Evolutionary conservation across 2,888 invertebrate species (phyloP).

Genomic region (Anthoptus insignis): DNA sequence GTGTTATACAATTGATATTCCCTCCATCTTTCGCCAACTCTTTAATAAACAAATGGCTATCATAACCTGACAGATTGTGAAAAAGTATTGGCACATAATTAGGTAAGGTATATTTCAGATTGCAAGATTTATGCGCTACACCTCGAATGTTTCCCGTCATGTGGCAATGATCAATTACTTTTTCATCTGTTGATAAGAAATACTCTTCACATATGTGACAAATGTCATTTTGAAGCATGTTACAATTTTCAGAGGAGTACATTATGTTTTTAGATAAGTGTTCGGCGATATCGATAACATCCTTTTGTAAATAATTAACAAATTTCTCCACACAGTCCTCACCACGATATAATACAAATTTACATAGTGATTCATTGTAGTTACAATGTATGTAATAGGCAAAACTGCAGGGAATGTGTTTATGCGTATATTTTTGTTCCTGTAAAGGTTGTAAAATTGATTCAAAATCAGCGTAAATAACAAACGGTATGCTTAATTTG

Average conservation of each 20-base stretch:
- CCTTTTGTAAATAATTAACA: neutral
- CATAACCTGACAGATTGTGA: neutral
- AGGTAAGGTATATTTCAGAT: neutral
- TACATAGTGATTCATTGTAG: neutral
- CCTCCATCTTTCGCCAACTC: neutral
- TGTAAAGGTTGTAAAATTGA: neutral
- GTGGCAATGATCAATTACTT: neutral
- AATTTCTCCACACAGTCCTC: no score
- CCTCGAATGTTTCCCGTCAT: neutral
- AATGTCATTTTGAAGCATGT: neutral
- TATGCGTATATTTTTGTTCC: neutral
- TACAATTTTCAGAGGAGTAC: neutral
- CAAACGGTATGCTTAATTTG: neutral
- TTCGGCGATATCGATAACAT: neutral
- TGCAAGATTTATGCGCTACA: neutral
- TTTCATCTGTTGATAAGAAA: neutral
- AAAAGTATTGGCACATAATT: neutral
- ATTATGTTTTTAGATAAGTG: neutral
- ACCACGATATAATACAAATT: no score
- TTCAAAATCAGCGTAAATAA: constrained; percentile 2
- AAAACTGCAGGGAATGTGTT: neutral
- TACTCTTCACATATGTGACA: neutral
- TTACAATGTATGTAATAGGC: neutral
- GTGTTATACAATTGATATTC: neutral
- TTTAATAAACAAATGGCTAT: constrained; percentile 1